Evolutionary conservation across 2,888 invertebrate genomes (phyloP).

Genomic region (Erannis defoliaria): DNA sequence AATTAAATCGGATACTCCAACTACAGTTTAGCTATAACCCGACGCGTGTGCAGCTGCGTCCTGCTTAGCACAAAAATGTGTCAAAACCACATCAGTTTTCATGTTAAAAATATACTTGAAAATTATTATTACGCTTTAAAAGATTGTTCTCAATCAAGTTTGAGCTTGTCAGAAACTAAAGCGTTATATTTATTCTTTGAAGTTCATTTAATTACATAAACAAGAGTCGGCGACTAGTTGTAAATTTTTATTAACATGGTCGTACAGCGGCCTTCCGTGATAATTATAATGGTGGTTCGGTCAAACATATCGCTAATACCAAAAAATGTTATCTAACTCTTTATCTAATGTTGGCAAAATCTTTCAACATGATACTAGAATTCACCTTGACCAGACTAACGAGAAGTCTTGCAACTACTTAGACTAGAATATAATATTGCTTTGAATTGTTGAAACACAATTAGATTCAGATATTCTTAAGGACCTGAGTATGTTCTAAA

Average conservation of each 20-base stretch:
- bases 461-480: too few relatives aligned
- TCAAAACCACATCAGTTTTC: too few relatives aligned
- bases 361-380: neutral
- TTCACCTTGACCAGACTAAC: too few relatives aligned
- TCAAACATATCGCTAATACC: neutral
- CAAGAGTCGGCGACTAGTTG: constrained; percentile 53
- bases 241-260: constrained; percentile 58
- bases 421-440: too few relatives aligned
- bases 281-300: neutral
- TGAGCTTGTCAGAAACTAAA: neutral
- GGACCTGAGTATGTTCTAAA: too few relatives aligned
- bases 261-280: constrained; percentile 5
- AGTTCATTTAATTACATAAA: constrained; percentile 52
- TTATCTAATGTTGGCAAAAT: neutral
- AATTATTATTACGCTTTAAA: too few relatives aligned
- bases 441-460: too few relatives aligned
- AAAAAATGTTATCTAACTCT: neutral
- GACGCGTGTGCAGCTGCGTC: too few relatives aligned
- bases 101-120: too few relatives aligned
- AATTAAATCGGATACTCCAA: too few relatives aligned
- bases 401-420: too few relatives aligned
- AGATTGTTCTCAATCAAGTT: neutral
- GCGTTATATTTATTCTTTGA: constrained; percentile 10
- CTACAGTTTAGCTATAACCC: too few relatives aligned
- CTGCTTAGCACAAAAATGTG: neutral